phyloP scores from a whole-genome alignment of 2,113 vertebrate genomes.

The Hyla sarda region DNA sequence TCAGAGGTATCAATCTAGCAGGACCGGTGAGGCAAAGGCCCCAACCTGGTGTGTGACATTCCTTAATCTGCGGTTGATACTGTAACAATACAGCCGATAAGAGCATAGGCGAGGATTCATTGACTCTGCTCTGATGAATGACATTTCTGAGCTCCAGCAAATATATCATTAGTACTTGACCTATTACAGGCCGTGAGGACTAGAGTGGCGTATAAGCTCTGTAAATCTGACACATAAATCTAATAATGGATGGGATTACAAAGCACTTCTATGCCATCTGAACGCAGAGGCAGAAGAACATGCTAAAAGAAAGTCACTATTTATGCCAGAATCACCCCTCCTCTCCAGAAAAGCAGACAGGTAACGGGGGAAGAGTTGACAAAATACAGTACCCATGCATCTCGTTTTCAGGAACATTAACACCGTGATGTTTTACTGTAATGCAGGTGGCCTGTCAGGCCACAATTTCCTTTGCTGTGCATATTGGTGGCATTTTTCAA shows the following conservation, averaged over 20 bases:
- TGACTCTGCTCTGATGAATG: conserved; percentile 1
- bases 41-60: neutral
- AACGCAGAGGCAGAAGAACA: neutral
- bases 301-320: neutral
- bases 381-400: neutral
- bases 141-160: conserved; percentile 18
- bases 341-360: neutral
- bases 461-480: no score
- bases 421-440: neutral
- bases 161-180: conserved; percentile 38
- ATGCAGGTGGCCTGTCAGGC: neutral
- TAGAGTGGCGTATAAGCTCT: neutral
- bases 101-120: neutral
- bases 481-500: no score
- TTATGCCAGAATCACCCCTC: neutral
- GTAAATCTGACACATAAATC: conserved; percentile 28
- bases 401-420: neutral
- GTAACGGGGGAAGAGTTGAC: neutral
- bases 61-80: neutral
- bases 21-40: neutral
- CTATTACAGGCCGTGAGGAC: neutral
- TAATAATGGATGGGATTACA: conserved; percentile 29
- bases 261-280: neutral
- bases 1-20: no score
- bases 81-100: neutral